Percentiles rank a stretch among this genome's conserved stretches.
Evolutionary conservation across 2,888 invertebrate genomes (phyloP).

Genomic region (Apotomis turbidana): DNA sequence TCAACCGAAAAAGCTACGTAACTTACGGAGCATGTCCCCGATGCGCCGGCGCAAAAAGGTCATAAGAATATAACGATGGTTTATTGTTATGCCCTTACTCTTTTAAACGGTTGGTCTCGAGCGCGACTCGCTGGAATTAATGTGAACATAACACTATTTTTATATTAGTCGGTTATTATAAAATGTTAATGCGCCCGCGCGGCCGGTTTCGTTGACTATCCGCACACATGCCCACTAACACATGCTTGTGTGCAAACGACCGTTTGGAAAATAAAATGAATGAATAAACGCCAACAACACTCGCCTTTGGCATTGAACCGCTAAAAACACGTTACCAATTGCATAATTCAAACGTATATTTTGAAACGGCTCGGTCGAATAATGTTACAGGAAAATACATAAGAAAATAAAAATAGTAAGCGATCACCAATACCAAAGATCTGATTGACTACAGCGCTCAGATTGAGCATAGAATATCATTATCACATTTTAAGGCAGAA

Average conservation of each 20-base stretch:
- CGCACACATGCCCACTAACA: slow-evolving; percentile 2
- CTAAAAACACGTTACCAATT: slow-evolving; percentile 32
- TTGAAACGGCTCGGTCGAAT: slow-evolving; percentile 12
- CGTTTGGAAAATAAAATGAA: slow-evolving; percentile 39
- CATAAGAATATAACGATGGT: not conserved
- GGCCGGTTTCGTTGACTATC: slow-evolving; percentile 34
- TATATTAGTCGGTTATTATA: slow-evolving; percentile 42
- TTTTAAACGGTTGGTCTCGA: not conserved
- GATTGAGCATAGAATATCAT: no score
- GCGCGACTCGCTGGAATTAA: slow-evolving; percentile 27
- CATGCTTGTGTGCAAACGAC: slow-evolving; percentile 9
- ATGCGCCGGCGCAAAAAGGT: not conserved
- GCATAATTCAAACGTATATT: slow-evolving; percentile 32
- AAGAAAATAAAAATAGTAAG: no score
- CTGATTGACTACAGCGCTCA: no score
- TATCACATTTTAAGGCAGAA: no score
- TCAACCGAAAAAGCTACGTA: slow-evolving; percentile 6
- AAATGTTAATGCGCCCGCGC: slow-evolving; percentile 39
- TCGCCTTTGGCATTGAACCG: slow-evolving; percentile 36
- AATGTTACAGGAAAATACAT: not conserved
- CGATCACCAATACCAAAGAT: no score
- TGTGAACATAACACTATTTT: slow-evolving; percentile 41
- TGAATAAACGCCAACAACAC: slow-evolving; percentile 27
- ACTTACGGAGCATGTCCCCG: not conserved
- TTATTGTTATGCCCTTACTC: slow-evolving; percentile 1